Evolutionary conservation across 37 sponge, comb jelly and placozoan species (phyloP).

Genomic region (Halisarca cf. caerulea): DNA sequence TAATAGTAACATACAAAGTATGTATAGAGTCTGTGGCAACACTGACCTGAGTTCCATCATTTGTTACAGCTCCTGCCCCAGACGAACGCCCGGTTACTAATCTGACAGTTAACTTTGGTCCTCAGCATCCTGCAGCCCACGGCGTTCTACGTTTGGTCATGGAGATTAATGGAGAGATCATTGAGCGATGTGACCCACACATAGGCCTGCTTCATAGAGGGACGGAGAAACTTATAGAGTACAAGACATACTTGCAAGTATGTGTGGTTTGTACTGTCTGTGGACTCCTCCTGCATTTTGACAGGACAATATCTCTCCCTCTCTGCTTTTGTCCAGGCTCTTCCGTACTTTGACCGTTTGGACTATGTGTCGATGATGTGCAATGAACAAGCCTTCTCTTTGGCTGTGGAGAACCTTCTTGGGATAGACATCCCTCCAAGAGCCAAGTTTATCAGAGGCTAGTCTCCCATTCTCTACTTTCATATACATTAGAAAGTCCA

Average conservation of each 20-base stretch:
- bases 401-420: slow-evolving; percentile 91
- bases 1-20: too few species aligned
- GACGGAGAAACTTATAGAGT: slow-evolving; percentile 98
- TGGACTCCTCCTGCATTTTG: neutral
- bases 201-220: slow-evolving; percentile 97
- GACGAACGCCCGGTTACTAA: slow-evolving; percentile 54
- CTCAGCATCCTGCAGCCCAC: slow-evolving; percentile 99
- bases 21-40: too few species aligned
- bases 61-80: neutral
- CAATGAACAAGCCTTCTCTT: slow-evolving; percentile 94
- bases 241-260: slow-evolving; percentile 96
- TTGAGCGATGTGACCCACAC: slow-evolving; percentile 90
- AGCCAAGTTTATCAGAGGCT: slow-evolving; percentile 91
- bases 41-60: neutral
- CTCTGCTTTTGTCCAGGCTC: slow-evolving; percentile 65
- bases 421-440: slow-evolving; percentile 85
- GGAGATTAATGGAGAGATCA: slow-evolving; percentile 92
- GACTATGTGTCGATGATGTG: slow-evolving; percentile 99
- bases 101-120: slow-evolving; percentile 96
- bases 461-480: neutral
- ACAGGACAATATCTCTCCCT: neutral
- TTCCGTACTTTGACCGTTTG: slow-evolving; percentile 97
- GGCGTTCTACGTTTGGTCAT: slow-evolving; percentile 93
- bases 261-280: neutral
- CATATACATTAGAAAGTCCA: neutral